Evolutionary conservation across 2,888 invertebrate species (phyloP), one percentile per base, ranked within the genome.

Genomic region (Euplexia lucipara): DNA sequence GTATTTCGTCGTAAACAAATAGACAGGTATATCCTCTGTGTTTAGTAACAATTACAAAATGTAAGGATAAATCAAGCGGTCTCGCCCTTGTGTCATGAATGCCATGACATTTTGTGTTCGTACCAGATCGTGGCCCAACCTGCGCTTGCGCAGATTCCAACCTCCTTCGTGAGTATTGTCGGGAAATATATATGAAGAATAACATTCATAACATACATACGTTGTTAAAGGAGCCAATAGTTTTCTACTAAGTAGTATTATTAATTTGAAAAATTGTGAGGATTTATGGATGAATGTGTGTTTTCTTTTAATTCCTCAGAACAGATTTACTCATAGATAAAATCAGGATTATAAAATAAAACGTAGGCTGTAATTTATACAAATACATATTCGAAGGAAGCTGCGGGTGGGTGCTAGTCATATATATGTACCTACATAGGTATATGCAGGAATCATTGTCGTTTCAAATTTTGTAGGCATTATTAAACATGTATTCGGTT

Each of bases 31-130:
- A 26, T 51, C 42, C 6, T 45, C 35, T 48, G 34, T 53, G 60
- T 65, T 67, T 60, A 51, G 57, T 22, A 80, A 60, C 75, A 70
- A 70, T 72, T 70, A 69, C 59, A 62, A 63, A 70, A 59, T 74
- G 39, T 77, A 67, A 78, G 75, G 78, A 81, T 78, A 84, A 83
- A 78, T 78, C 67, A 64, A 57, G 73, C 70, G 78, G 79, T 70
- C 82, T 82, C 86, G 91, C 89, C 91, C 90, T 91, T 90, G 90
- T 79, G 58, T 67, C 79, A 79, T 81, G 87, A 90, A 89, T 89
- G 90, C 83, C 91, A 81, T 91, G 92, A 89, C 92, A 92, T 92
- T n/a, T 92, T 91, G 82, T 83, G 79, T 74, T 76, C 78, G 75
- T 83, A 82, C 77, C 81, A 75, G 79, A 79, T 81, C 83, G 75